These are phyloP conservation scores for Bos indicus DNA, from an alignment of 2,113 vertebrate genomes.

Conservation along the genomic window DNA sequence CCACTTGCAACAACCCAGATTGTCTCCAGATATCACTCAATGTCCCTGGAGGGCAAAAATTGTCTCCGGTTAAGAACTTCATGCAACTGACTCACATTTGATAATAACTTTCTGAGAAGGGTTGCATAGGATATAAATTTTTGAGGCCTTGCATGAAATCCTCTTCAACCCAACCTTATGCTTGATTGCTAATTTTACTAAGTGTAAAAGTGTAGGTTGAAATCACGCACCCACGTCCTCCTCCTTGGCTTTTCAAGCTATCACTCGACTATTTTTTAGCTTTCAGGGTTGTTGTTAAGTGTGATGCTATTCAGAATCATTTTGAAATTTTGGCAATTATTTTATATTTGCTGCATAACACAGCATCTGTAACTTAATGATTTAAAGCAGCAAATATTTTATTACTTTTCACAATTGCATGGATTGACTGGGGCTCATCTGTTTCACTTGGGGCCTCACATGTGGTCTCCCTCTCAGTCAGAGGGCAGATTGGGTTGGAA, in stretches of 20 bases:
- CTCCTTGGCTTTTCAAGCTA: not conserved
- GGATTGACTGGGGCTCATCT: not conserved
- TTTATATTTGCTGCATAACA: not conserved
- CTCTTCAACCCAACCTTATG: not conserved
- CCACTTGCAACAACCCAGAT: not conserved
- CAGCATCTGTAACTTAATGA: not conserved
- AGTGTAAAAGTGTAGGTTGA: not conserved
- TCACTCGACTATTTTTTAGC: not conserved
- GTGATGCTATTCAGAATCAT: not conserved
- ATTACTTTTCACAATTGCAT: not conserved
- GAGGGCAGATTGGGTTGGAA: not conserved
- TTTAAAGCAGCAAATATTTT: not conserved
- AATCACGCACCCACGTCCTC: not conserved
- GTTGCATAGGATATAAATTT: not conserved
- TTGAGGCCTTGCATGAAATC: not conserved
- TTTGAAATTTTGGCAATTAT: not conserved
- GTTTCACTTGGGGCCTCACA: not conserved
- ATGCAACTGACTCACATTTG: not conserved
- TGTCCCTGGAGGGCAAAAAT: not conserved
- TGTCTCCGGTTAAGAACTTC: not conserved
- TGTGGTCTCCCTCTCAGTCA: not conserved
- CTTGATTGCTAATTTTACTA: not conserved
- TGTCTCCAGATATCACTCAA: not conserved
- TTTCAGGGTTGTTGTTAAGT: not conserved
- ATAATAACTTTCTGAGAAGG: not conserved